Evolutionary conservation across 2,797 vertebrate genomes (phyloP), one percentile per base, ranked within the genome.

Genomic region (Ispidina lecontei): DNA sequence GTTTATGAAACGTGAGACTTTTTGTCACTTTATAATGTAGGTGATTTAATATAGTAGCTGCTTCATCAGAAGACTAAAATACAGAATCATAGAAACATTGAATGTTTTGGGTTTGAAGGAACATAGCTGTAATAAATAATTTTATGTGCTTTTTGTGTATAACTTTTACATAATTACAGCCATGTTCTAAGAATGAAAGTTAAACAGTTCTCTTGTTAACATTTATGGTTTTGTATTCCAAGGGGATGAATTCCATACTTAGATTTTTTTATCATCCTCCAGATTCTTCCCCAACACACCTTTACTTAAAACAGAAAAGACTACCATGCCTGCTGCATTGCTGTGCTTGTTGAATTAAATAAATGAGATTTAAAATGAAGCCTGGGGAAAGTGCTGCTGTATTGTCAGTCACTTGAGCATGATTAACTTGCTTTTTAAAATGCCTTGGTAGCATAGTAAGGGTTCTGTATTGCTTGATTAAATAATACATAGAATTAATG

Each of bases 331-430:
- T 76, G 17, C 37, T 78, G 23, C 33, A 22, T 71, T 28, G 16
- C 10, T 90, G 33, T 13, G 25, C 9, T 43, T 77, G 28, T 68
- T 87, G 43, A 31, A 83, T 72, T 77, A 92, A 88, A 91, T 72
- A 85, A 90, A 72, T 91, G 75, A 54, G 39, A 84, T 80, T 49
- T 39, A 90, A 74, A 84, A 83, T 65, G 12, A 94, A 87, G 29
- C 56, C 78, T 84, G 37, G 16, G 31, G 25, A 59, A 58, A 87
- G 43, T 65, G 33, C 35, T 89, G 59, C 37, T 69, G 41, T 84
- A 54, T 69, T 72, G 39, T 84, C 73, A 65, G 46, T 79, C 72
- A 58, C 41, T 60, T 85, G 52, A 90, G 41, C 33, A 70, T 72
- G 64, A 59, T 83, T 84, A 89, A 70, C 52, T 74, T 68, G 18